These are phyloP conservation scores for Ischnus inquisitorius DNA, from an alignment of 2,888 invertebrate species.

Conservation along the genomic window DNA sequence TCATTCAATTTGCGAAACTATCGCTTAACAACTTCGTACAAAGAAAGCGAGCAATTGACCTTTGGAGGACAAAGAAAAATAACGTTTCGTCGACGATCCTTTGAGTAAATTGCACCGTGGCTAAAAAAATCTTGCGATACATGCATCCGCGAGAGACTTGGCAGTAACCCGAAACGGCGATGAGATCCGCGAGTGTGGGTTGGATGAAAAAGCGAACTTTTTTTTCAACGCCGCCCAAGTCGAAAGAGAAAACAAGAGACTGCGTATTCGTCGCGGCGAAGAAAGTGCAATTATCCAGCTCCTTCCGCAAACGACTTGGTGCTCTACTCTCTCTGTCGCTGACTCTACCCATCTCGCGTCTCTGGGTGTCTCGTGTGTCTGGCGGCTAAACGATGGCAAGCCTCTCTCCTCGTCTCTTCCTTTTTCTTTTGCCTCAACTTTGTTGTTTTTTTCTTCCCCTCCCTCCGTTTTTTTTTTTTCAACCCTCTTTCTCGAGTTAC, in stretches of 20 bases:
- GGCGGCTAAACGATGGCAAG: slow-evolving; percentile 63
- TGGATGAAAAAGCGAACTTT: slow-evolving; percentile 4
- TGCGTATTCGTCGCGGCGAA: slow-evolving; percentile 60
- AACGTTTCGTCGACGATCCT: neutral
- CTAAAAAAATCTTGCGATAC: neutral
- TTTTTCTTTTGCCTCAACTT: neutral
- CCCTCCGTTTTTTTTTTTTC: slow-evolving; percentile 29
- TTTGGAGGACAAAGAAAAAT: neutral
- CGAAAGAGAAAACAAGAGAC: slow-evolving; percentile 24
- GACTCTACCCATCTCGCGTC: slow-evolving; percentile 22
- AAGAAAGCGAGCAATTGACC: neutral
- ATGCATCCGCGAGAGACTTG: neutral
- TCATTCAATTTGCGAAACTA: neutral
- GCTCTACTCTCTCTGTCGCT: slow-evolving; percentile 40
- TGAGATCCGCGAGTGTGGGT: slow-evolving; percentile 3
- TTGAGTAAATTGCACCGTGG: neutral
- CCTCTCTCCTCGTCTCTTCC: slow-evolving; percentile 30
- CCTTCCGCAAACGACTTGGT: slow-evolving; percentile 67
- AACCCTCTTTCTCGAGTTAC: slow-evolving; percentile 24
- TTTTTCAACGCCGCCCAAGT: slow-evolving; percentile 6
- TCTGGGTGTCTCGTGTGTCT: slow-evolving; percentile 53
- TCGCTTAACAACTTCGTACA: neutral
- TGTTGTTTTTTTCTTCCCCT: slow-evolving; percentile 1
- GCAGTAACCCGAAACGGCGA: neutral
- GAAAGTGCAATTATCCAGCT: slow-evolving; percentile 69